phyloP scores from a whole-genome alignment of 1,140 invertebrate species.

The Leptonema lineaticorne region DNA sequence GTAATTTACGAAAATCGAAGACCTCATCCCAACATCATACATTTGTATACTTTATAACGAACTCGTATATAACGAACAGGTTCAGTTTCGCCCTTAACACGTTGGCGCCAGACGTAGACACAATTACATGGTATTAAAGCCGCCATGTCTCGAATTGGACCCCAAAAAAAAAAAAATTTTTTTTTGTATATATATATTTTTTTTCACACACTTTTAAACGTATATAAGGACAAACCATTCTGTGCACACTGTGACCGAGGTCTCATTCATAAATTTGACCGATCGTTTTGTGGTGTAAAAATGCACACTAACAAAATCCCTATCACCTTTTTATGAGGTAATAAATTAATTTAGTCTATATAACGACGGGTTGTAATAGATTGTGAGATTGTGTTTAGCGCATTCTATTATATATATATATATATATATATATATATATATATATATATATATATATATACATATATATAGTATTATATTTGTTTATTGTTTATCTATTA shows the following conservation, averaged over 20 bases:
- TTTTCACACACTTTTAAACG: background rate
- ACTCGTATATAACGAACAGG: background rate
- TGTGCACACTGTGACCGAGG: slow-evolving; percentile 14
- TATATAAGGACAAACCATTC: slow-evolving; percentile 15
- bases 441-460: no score
- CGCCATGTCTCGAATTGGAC: slow-evolving; percentile 3
- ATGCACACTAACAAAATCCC: slow-evolving; percentile 25
- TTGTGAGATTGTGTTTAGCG: background rate
- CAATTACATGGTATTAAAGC: slow-evolving; percentile 25
- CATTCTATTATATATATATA: background rate
- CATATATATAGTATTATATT: no score
- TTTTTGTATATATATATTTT: background rate
- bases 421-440: no score
- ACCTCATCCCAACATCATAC: no score
- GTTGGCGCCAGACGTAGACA: slow-evolving; percentile 23
- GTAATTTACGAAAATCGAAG: no score
- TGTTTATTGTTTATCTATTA: no score
- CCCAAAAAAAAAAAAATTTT: no score
- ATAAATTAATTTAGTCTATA: slow-evolving; percentile 27
- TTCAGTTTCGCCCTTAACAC: background rate
- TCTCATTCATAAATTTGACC: slow-evolving; percentile 30
- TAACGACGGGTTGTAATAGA: background rate
- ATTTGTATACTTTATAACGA: no score
- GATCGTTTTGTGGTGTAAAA: slow-evolving; percentile 28
- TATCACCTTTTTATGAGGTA: slow-evolving; percentile 21